A percentile compares a stretch with the other conserved stretches of the same genome.
phyloP scores from a whole-genome alignment of 2,113 vertebrate genomes.

The Phoxinus phoxinus region DNA sequence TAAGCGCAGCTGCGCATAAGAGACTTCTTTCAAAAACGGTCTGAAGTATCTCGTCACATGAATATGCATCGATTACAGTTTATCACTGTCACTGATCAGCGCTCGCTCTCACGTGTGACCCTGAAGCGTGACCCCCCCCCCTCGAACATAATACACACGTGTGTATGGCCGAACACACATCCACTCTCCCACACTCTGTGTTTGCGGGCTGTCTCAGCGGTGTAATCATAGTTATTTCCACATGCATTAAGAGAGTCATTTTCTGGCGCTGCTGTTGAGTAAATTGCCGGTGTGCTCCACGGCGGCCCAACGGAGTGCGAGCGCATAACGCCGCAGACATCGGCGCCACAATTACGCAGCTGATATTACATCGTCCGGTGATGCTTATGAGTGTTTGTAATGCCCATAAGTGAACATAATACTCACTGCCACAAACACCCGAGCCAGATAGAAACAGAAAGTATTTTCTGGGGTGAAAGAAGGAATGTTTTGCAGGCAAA shows the following conservation, averaged over 20 bases:
- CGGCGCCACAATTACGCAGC: background rate
- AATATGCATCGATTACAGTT: background rate
- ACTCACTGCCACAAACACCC: background rate
- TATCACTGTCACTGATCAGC: background rate
- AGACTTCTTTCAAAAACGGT: background rate
- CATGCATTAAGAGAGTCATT: constrained; percentile 60
- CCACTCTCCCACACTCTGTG: background rate
- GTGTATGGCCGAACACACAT: background rate
- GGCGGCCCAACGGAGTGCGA: background rate
- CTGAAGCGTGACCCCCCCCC: background rate
- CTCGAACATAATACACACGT: background rate
- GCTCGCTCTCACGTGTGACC: background rate
- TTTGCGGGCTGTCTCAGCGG: constrained; percentile 35
- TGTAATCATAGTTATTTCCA: constrained; percentile 64
- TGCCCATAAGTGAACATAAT: constrained; percentile 20
- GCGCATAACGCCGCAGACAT: background rate
- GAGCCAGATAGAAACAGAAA: background rate
- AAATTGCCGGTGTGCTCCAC: constrained; percentile 48
- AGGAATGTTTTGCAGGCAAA: constrained; percentile 17
- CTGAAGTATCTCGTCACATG: background rate
- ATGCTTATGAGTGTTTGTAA: constrained; percentile 22
- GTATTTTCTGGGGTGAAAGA: constrained; percentile 25
- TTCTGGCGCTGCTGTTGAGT: constrained; percentile 52
- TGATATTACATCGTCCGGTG: background rate
- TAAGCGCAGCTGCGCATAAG: background rate